Evolutionary conservation across 2,888 invertebrate genomes (phyloP).

Genomic region (Stratiomys singularior): DNA sequence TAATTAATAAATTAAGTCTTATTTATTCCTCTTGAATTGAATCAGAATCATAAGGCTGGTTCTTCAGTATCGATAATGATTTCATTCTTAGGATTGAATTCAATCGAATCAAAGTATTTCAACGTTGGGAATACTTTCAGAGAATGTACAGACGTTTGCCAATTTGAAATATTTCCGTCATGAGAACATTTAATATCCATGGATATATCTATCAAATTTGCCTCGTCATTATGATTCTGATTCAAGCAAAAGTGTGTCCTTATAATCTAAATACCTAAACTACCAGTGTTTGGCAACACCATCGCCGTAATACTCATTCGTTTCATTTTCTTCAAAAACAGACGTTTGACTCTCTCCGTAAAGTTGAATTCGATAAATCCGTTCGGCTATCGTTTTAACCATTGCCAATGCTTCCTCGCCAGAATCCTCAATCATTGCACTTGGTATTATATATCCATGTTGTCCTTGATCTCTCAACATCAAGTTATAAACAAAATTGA

Average conservation of each 20-base stretch:
- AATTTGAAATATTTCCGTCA: too few relatives aligned
- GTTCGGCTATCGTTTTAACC: slow-evolving; percentile 59
- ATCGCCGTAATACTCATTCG: slow-evolving; percentile 18
- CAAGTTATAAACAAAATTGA: slow-evolving; percentile 60
- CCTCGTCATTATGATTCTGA: slow-evolving; percentile 10
- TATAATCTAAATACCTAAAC: not conserved
- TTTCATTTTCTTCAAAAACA: not conserved
- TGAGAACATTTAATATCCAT: too few relatives aligned
- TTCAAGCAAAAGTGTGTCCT: not conserved
- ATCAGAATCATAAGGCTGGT: not conserved
- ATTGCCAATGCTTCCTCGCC: slow-evolving; percentile 62
- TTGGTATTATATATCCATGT: slow-evolving; percentile 62
- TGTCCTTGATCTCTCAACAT: slow-evolving; percentile 62
- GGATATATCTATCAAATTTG: too few relatives aligned
- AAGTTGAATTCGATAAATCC: slow-evolving; percentile 35
- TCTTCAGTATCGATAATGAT: not conserved
- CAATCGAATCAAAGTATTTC: too few relatives aligned
- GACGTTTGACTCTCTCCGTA: slow-evolving; percentile 16
- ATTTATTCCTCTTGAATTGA: not conserved
- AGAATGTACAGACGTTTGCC: too few relatives aligned
- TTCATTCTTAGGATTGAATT: too few relatives aligned
- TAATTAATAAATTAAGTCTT: not conserved
- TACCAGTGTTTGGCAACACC: not conserved
- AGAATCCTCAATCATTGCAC: slow-evolving; percentile 61
- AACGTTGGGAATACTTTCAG: too few relatives aligned